Conservation (phyloP, 1,140 invertebrate species). For the Ditylenchus dipsaci region DNA sequence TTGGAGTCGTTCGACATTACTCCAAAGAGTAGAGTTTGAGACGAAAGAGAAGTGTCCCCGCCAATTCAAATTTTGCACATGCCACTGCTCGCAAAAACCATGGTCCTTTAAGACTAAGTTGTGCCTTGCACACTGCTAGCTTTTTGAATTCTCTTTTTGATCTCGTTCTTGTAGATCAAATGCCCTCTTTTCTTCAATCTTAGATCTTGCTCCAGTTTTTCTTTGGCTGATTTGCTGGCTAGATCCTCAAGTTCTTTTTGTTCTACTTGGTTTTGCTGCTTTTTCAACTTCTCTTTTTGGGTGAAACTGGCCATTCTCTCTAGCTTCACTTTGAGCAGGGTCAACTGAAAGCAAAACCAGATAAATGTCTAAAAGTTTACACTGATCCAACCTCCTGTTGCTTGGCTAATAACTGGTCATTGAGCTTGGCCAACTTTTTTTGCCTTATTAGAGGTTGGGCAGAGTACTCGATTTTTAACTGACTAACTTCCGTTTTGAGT, state of each 20-base stretch:
- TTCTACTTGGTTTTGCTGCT: background rate
- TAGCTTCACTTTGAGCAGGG: background rate
- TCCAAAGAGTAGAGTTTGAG: too few species aligned
- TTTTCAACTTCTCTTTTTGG: background rate
- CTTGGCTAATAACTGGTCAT: background rate
- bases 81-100: too few species aligned
- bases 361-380: slow-evolving; percentile 3
- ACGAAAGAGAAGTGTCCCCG: too few species aligned
- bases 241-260: background rate
- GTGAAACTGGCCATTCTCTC: background rate
- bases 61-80: too few species aligned
- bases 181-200: background rate
- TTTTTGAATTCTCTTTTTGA: too few species aligned
- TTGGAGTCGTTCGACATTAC: too few species aligned
- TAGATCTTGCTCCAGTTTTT: background rate
- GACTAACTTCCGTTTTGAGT: background rate
- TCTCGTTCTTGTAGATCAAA: background rate
- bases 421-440: background rate
- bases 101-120: too few species aligned
- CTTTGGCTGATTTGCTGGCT: background rate
- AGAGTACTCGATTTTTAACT: background rate
- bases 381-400: background rate
- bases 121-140: too few species aligned
- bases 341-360: background rate
- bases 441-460: background rate